Evolutionary conservation across 2,113 vertebrate species (phyloP), one percentile per base, ranked within the genome.

Genomic region (Hippocampus barbouri): DNA sequence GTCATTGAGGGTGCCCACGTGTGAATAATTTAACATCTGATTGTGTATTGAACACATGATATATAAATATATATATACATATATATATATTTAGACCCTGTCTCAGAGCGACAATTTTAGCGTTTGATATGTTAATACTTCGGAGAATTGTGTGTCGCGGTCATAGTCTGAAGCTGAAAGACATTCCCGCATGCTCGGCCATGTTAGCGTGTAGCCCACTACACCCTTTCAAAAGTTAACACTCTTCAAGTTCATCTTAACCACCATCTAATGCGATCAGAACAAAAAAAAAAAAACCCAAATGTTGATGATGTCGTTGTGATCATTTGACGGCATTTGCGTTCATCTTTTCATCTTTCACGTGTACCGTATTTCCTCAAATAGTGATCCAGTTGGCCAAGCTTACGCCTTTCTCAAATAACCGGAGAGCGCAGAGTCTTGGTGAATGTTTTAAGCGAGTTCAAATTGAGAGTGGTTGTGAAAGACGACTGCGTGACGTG

Each of bases 151-250:
- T 70, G 70, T 72, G 64, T 34, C n/a, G 63, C 43, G 1, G 41
- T 66, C 41, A 40, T 77, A 47, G 60, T 65, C 68, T 41, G 76
- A 76, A 79, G 65, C 60, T 71, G 79, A 84, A 83, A 79, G 79
- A 88, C 85, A 90, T 88, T 90, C 86, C 88, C 85, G 73, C 84
- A 73, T 73, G 75, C 82, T 80, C 34, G 62, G 66, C 34, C 21
- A 67, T 53, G 49, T 68, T 15, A 25, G 60, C 68, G 54, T 69
- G 23, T 43, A 74, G 64, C 45, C 57, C 64, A 27, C n/a, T 47
- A 47, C 16, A 45, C 12, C 8, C 25, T 43, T 47, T 45, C 63
- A 23, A 64, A 41, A 9, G 10, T 40, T 64, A 21, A 64, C 38
- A 45, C 8, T 76, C 7, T 74, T 45, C 30, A 66, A 25, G 70